These are phyloP conservation scores for Bergia sp. DNA, from an alignment of 92 coral and sea anemone species.

Conservation along the genomic window DNA sequence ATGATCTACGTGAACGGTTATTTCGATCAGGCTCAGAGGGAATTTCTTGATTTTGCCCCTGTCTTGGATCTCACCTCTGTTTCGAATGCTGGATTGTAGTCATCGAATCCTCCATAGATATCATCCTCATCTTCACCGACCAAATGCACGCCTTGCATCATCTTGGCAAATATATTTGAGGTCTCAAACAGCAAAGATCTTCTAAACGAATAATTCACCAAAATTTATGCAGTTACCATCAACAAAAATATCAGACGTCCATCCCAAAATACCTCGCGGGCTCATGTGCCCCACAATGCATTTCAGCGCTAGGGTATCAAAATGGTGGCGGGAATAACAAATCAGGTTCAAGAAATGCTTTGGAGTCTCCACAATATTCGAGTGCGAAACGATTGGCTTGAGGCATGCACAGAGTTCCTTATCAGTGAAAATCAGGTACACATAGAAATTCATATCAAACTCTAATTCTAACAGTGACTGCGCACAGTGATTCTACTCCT, in stretches of 20 bases:
- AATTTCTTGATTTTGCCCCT: neutral
- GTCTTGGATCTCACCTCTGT: constrained; percentile 78
- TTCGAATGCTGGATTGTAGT: constrained; percentile 97
- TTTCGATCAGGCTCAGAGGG: neutral
- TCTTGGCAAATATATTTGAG: constrained; percentile 6
- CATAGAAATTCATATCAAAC: no score
- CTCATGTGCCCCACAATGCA: constrained; percentile 39
- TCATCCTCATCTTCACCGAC: constrained; percentile 98
- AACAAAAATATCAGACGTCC: constrained; percentile 61
- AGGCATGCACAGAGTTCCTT: constrained; percentile 80
- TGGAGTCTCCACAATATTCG: constrained; percentile 52
- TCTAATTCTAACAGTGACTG: no score
- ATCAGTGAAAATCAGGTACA: constrained; percentile 73
- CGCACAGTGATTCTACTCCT: no score
- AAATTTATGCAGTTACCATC: constrained; percentile 84
- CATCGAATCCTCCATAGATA: constrained; percentile 95
- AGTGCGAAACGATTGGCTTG: constrained; percentile 77
- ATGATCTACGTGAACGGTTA: no score
- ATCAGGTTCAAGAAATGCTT: constrained; percentile 49
- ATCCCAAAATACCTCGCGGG: constrained; percentile 58
- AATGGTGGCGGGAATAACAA: constrained; percentile 72
- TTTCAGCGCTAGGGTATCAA: constrained; percentile 47
- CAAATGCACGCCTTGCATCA: constrained; percentile 92
- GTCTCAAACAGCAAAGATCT: neutral
- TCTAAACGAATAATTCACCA: neutral